Conservation (phyloP, 2,888 invertebrate genomes). For the Eupithecia subfuscata region DNA sequence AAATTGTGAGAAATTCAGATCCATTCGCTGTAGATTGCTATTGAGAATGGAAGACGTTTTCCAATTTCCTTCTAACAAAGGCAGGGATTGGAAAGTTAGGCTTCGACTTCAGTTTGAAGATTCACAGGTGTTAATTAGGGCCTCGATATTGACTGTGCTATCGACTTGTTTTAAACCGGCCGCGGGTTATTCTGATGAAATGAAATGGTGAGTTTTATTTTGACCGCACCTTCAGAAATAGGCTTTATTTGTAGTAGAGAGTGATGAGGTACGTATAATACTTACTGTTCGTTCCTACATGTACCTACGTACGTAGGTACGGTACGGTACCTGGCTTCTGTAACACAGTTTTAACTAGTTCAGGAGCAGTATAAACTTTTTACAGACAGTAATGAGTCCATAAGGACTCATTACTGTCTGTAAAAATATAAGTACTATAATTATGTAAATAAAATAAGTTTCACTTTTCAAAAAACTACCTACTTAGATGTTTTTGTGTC, state of each 20-base stretch:
- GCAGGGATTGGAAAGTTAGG: background rate
- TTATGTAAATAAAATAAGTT: too few relatives aligned
- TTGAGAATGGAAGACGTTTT: constrained; percentile 12
- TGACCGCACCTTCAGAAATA: background rate
- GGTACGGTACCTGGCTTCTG: too few relatives aligned
- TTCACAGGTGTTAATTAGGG: constrained; percentile 4
- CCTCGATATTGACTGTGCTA: background rate
- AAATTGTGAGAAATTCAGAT: background rate
- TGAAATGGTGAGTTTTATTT: background rate
- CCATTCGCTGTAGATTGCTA: constrained; percentile 10
- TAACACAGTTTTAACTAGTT: too few relatives aligned
- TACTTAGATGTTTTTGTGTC: too few relatives aligned
- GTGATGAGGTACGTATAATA: too few relatives aligned
- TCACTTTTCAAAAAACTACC: too few relatives aligned
- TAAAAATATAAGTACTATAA: too few relatives aligned
- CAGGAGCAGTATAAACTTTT: too few relatives aligned
- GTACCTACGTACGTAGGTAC: too few relatives aligned
- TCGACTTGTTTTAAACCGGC: background rate
- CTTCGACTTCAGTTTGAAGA: background rate
- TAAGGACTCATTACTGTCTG: too few relatives aligned
- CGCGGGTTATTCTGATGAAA: background rate
- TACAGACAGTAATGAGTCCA: too few relatives aligned
- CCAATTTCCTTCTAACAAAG: constrained; percentile 11
- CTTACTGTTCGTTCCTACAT: too few relatives aligned
- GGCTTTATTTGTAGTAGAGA: background rate